phyloP scores from a whole-genome alignment of 2,888 invertebrate species.

The Thalpophila matura region DNA sequence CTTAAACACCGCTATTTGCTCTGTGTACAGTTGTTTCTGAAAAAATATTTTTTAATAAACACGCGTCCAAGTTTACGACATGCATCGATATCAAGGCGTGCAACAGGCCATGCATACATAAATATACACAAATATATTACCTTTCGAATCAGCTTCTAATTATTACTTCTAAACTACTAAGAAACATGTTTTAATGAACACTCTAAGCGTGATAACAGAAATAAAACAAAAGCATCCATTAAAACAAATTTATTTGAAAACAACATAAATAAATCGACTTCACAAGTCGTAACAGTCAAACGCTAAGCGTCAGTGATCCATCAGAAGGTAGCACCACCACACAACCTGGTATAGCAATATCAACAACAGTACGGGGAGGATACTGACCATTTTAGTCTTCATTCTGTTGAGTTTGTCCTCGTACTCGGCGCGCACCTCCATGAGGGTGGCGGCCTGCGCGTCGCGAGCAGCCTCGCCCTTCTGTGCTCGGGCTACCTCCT shows the following conservation, averaged over 20 bases:
- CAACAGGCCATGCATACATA: slow-evolving; percentile 65
- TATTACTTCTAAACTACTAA: slow-evolving; percentile 55
- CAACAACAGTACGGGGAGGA: slow-evolving; percentile 84
- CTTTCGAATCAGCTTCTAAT: slow-evolving; percentile 64
- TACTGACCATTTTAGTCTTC: slow-evolving; percentile 95
- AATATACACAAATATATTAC: slow-evolving; percentile 77
- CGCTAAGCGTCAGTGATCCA: slow-evolving; percentile 75
- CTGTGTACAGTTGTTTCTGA: slow-evolving; percentile 92
- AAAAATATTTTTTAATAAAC: slow-evolving; percentile 61
- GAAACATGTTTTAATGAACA: slow-evolving; percentile 76
- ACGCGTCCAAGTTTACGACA: slow-evolving; percentile 9
- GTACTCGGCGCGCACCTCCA: slow-evolving; percentile 92
- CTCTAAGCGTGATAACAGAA: slow-evolving; percentile 71
- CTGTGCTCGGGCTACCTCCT: slow-evolving; percentile 80
- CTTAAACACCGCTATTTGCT: slow-evolving; percentile 90
- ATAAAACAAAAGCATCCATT: slow-evolving; percentile 85
- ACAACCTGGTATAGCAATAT: slow-evolving; percentile 86
- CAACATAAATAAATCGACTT: slow-evolving; percentile 75
- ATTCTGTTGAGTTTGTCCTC: slow-evolving; percentile 94
- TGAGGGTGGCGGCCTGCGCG: slow-evolving; percentile 78
- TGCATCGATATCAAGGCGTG: slow-evolving; percentile 57
- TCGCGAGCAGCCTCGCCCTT: slow-evolving; percentile 76
- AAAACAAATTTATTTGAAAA: slow-evolving; percentile 78
- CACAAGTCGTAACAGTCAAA: slow-evolving; percentile 71
- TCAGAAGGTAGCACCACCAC: slow-evolving; percentile 87